phyloP scores from a whole-genome alignment of 2,888 invertebrate species.

The Hydrotaea diabolus region DNA sequence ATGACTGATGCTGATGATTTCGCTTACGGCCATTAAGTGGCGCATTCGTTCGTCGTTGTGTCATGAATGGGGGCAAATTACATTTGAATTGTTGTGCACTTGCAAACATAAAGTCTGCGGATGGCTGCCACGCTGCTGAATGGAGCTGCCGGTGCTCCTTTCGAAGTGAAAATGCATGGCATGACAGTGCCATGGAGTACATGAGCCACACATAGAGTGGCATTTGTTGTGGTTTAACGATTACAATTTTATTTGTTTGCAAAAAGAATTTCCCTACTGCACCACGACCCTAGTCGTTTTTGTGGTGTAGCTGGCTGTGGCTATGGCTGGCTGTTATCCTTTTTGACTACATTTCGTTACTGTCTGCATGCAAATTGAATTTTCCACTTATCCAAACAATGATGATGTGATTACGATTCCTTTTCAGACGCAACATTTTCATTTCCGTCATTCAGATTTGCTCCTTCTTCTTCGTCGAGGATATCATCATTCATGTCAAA shows the following conservation, averaged over 20 bases:
- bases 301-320: neutral
- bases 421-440: slow-evolving; percentile 37
- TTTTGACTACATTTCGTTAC: slow-evolving; percentile 5
- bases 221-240: slow-evolving; percentile 54
- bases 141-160: neutral
- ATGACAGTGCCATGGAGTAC: neutral
- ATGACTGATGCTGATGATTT: slow-evolving; percentile 35
- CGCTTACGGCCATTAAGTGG: slow-evolving; percentile 59
- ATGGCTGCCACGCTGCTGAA: neutral
- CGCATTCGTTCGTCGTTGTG: slow-evolving; percentile 13
- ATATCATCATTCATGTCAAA: slow-evolving; percentile 61
- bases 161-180: neutral
- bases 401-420: slow-evolving; percentile 64
- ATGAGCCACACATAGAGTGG: neutral
- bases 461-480: slow-evolving; percentile 21
- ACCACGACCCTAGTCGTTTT: neutral
- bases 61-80: slow-evolving; percentile 59
- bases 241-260: slow-evolving; percentile 19
- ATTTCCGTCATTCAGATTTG: slow-evolving; percentile 43
- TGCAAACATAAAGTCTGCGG: neutral
- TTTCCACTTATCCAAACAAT: slow-evolving; percentile 64
- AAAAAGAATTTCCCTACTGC: neutral
- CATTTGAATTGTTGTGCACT: slow-evolving; percentile 61
- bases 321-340: neutral
- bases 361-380: slow-evolving; percentile 64